Evolutionary conservation across 2,113 vertebrate species (phyloP).

Genomic region (Equus quagga): DNA sequence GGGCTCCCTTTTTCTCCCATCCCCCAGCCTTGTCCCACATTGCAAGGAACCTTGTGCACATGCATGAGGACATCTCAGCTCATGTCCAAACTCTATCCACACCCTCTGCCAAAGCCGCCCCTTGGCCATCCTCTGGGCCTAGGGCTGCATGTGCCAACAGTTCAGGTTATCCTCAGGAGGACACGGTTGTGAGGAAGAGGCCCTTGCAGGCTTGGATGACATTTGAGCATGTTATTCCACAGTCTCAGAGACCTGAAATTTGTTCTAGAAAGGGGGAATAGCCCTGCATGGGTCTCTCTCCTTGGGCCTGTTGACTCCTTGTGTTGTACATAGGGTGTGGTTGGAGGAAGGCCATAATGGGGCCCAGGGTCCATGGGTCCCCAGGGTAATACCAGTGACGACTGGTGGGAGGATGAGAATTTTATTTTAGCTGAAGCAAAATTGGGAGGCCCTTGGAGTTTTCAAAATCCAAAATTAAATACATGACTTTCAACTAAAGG

Average conservation of each 20-base stretch:
- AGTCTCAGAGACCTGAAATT: background rate
- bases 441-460: background rate
- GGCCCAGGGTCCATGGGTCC: background rate
- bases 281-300: background rate
- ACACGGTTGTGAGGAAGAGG: background rate
- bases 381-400: background rate
- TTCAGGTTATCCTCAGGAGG: background rate
- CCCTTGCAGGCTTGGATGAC: background rate
- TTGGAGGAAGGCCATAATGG: background rate
- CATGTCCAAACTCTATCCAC: background rate
- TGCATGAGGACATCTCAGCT: background rate
- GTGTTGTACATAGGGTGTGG: background rate
- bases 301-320: background rate
- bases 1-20: background rate
- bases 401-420: background rate
- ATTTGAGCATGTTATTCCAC: background rate
- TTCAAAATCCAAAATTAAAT: conserved; percentile 16
- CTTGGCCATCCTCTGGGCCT: background rate
- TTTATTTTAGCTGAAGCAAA: background rate
- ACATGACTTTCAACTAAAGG: background rate
- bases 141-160: too few relatives aligned
- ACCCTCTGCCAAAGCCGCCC: background rate
- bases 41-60: background rate
- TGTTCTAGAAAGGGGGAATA: background rate
- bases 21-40: background rate